A percentile compares a stretch with the other conserved stretches of the same genome.
Conservation (phyloP, 2,797 vertebrate species). For the Poeciliopsis gracilis region DNA sequence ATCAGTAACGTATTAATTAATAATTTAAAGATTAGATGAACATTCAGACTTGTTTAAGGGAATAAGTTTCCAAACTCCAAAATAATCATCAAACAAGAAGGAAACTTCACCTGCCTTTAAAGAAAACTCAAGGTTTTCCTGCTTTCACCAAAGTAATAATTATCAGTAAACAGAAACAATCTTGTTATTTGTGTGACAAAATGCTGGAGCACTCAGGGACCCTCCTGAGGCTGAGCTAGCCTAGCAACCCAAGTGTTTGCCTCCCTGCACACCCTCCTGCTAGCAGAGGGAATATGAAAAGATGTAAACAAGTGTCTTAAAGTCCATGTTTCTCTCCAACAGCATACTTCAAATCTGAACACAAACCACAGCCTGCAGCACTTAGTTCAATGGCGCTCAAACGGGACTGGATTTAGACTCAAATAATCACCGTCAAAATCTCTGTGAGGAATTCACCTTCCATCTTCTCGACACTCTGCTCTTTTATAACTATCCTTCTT, state of each 20-base stretch:
- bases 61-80: neutral
- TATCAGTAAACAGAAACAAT: neutral
- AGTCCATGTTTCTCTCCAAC: slow-evolving; percentile 20
- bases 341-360: slow-evolving; percentile 21
- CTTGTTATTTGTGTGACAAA: slow-evolving; percentile 42
- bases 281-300: slow-evolving; percentile 50
- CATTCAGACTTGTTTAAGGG: neutral
- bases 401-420: slow-evolving; percentile 4
- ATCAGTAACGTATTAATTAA: neutral
- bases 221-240: slow-evolving; percentile 56
- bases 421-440: slow-evolving; percentile 10
- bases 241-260: slow-evolving; percentile 65
- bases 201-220: slow-evolving; percentile 22
- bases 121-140: neutral
- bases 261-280: slow-evolving; percentile 44
- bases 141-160: slow-evolving; percentile 4
- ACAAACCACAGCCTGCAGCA: slow-evolving; percentile 7
- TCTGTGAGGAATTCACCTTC: slow-evolving; percentile 17
- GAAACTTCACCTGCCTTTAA: neutral
- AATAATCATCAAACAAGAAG: neutral
- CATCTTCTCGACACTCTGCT: neutral
- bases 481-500: slow-evolving; percentile 13
- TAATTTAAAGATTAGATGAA: neutral
- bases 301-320: slow-evolving; percentile 64
- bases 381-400: slow-evolving; percentile 2